Base-by-base conservation (phyloP, 1,140 invertebrate genomes). In the Cydia fagiglandana region DNA sequence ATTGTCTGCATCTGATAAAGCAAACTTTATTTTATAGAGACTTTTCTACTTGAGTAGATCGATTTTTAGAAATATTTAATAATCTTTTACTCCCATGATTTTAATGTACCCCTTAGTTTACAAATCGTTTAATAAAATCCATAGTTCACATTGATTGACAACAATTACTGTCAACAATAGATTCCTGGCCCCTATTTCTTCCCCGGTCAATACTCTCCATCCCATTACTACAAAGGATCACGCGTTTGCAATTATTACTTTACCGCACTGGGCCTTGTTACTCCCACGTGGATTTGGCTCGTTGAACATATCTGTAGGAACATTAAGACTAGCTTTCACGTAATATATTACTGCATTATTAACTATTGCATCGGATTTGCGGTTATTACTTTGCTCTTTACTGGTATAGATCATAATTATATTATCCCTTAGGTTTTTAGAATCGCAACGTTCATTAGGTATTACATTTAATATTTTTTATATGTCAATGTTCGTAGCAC, bases 241-340 rank as follows among this genome's bases (percentile, higher is more conserved):
- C 66, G 66, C 66, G 34, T 70, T 70, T 45, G 38, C 66, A 70
- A 70, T 70, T 70, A 70, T 38, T 38, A 20, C 15, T 70, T 70
- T 38, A 41, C 66, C 34, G 66, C 30, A 70, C 66, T 70, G 4
- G 30, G 66, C n/a, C 64, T n/a, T 70, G 30, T 38, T 70, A 70
- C 66, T 70, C 66, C 66, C 66, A 70, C 66, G 66, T 70, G 66
- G 66, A 17, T 70, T 70, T 70, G 66, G 66, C 66, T 68, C 64
- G 30, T 38, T 70, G 66, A 15, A 70, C 66, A 70, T 70, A 70
- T 70, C 66, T 70, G 30, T 6, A 70, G 15, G 66, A 41, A 70
- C 66, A 70, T 70, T 70, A 70, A 34, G 34, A 41, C 30, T 38
- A 7, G 66, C 66, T 70, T 70, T 70, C 66, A n/a, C 34, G 66